Percentiles rank a stretch among this genome's conserved stretches.
Conservation (phyloP, 1,140 invertebrate genomes). For the Hirudo medicinalis region DNA sequence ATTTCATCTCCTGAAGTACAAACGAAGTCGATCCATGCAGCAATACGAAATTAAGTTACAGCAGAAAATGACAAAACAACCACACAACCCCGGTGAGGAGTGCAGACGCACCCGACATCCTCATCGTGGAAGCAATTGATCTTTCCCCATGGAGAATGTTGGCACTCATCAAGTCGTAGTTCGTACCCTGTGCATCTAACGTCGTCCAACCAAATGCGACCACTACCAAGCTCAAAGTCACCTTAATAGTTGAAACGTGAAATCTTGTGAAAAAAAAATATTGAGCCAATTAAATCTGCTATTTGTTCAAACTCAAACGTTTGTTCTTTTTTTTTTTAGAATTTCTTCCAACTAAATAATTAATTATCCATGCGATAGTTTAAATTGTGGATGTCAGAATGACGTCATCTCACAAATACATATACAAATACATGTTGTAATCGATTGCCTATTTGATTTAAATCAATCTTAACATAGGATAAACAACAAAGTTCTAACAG, state of each 20-base stretch:
- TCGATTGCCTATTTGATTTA: too few species aligned
- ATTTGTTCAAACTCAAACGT: neutral
- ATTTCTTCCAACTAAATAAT: neutral
- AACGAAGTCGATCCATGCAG: too few species aligned
- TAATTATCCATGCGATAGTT: neutral
- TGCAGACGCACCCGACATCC: constrained; percentile 19
- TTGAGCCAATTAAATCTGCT: neutral
- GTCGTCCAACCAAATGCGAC: constrained; percentile 26
- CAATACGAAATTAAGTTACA: too few species aligned
- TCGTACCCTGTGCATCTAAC: constrained; percentile 27
- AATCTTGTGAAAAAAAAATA: neutral
- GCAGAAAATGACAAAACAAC: too few species aligned
- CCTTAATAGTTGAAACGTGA: neutral
- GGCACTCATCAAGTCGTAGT: constrained; percentile 25
- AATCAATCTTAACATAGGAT: too few species aligned
- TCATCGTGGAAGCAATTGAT: constrained; percentile 29
- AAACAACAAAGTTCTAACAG: too few species aligned
- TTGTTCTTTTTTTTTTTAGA: neutral
- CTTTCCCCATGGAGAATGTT: constrained; percentile 27
- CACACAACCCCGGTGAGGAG: too few species aligned
- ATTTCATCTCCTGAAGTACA: too few species aligned
- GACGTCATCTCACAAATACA: too few species aligned
- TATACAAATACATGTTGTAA: too few species aligned
- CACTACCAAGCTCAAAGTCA: constrained; percentile 19
- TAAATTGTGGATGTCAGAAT: too few species aligned